Conservation (phyloP, 2,888 invertebrate species). For the Gnatocerus cornutus region DNA sequence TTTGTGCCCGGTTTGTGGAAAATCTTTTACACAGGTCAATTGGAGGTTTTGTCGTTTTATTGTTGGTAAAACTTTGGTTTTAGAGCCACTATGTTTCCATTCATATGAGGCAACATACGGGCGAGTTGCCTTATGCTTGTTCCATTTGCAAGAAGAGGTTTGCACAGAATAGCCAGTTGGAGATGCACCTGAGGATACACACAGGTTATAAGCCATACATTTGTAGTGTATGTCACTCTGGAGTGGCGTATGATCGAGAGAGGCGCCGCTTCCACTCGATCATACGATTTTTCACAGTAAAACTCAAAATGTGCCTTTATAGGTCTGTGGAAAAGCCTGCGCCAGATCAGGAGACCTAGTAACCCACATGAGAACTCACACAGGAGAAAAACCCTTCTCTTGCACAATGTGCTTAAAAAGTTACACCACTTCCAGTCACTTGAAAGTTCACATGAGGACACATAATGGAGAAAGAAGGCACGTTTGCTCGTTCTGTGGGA, state of each 20-base stretch:
- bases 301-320: conserved; percentile 33
- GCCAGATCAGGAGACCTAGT: conserved; percentile 64
- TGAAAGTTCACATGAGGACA: conserved; percentile 63
- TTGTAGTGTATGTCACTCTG: conserved; percentile 58
- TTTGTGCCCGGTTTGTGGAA: conserved; percentile 63
- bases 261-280: too few relatives aligned
- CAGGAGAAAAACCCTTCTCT: conserved; percentile 64
- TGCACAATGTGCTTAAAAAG: conserved; percentile 61
- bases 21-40: conserved; percentile 63
- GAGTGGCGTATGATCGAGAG: background rate
- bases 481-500: conserved; percentile 61
- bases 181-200: conserved; percentile 63
- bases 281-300: too few relatives aligned
- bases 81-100: conserved; percentile 65
- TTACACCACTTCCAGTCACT: conserved; percentile 64
- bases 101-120: conserved; percentile 67
- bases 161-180: conserved; percentile 64
- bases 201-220: conserved; percentile 65
- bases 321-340: conserved; percentile 65
- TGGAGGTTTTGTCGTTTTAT: background rate
- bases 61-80: conserved; percentile 44
- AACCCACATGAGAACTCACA: conserved; percentile 64
- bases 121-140: conserved; percentile 63
- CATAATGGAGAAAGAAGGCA: conserved; percentile 63
- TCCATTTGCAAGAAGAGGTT: conserved; percentile 62